phyloP scores from a whole-genome alignment of 2,113 vertebrate genomes.

The Lophotis ruficrista region DNA sequence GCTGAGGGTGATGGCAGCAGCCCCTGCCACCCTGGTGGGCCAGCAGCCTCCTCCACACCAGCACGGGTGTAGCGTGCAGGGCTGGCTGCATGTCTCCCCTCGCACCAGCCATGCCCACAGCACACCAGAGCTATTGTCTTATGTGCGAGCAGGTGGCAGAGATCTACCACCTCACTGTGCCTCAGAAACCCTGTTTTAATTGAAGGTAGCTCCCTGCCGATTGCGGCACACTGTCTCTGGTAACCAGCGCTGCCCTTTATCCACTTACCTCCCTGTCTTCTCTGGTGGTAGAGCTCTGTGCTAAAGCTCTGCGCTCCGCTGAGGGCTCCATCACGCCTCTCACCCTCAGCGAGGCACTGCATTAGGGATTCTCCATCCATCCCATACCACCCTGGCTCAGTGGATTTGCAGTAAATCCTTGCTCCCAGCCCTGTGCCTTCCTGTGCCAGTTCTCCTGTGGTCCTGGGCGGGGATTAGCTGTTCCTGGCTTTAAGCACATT shows the following conservation, averaged over 20 bases:
- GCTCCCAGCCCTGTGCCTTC: slow-evolving; percentile 22
- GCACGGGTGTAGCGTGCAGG: not conserved
- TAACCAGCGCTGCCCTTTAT: not conserved
- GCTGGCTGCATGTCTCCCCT: fast-evolving
- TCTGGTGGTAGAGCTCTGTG: not conserved
- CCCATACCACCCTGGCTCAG: not conserved
- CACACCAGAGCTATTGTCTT: not conserved
- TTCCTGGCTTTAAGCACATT: slow-evolving; percentile 55
- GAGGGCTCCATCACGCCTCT: not conserved
- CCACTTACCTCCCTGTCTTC: not conserved
- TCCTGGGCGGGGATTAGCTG: slow-evolving; percentile 29
- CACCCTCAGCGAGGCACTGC: not conserved
- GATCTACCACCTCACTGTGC: not conserved
- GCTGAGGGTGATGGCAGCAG: not conserved
- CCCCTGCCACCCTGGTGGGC: not conserved
- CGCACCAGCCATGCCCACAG: not conserved
- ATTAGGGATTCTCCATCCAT: slow-evolving; percentile 19
- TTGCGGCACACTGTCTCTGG: not conserved
- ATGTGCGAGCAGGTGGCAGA: fast-evolving
- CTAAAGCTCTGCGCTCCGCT: not conserved
- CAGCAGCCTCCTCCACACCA: not conserved
- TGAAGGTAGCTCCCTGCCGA: not conserved
- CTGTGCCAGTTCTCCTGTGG: not conserved
- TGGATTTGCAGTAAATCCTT: slow-evolving; percentile 43
- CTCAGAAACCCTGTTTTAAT: not conserved